Percentiles rank a stretch among this genome's conserved stretches.
Conservation (phyloP, 2,888 invertebrate genomes). For the Conops quadrifasciatus region DNA sequence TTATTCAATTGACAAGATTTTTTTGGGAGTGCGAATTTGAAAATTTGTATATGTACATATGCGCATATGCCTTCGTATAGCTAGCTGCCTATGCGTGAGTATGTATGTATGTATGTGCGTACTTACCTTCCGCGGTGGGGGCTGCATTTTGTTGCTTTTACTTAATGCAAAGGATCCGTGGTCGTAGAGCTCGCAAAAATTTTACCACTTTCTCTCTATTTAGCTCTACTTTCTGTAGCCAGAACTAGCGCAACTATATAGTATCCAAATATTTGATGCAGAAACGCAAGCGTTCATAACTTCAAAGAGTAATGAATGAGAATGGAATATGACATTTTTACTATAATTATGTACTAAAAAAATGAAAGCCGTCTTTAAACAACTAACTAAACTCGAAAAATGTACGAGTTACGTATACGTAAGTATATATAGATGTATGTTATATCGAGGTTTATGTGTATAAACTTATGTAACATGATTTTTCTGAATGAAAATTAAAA, state of each 20-base stretch:
- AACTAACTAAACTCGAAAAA: too few relatives aligned
- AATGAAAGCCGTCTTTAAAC: neutral
- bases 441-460: too few relatives aligned
- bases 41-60: too few relatives aligned
- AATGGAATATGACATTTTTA: neutral
- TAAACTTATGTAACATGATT: too few relatives aligned
- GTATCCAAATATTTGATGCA: constrained; percentile 1
- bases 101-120: constrained; percentile 17
- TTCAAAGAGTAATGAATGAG: neutral
- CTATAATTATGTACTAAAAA: constrained; percentile 10
- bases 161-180: neutral
- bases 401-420: too few relatives aligned
- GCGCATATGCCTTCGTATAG: neutral
- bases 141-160: constrained; percentile 72
- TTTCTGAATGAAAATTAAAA: too few relatives aligned
- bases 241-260: neutral
- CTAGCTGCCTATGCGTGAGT: neutral
- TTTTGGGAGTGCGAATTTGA: too few relatives aligned
- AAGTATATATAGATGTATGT: too few relatives aligned
- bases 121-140: constrained; percentile 86
- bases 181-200: constrained; percentile 1
- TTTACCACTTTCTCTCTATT: constrained; percentile 7
- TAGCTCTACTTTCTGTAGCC: constrained; percentile 19
- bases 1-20: too few relatives aligned
- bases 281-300: constrained; percentile 16